Evolutionary conservation across 2,797 vertebrate species (phyloP), one percentile per base, ranked within the genome.

Genomic region (Acestrorhynchus altus): DNA sequence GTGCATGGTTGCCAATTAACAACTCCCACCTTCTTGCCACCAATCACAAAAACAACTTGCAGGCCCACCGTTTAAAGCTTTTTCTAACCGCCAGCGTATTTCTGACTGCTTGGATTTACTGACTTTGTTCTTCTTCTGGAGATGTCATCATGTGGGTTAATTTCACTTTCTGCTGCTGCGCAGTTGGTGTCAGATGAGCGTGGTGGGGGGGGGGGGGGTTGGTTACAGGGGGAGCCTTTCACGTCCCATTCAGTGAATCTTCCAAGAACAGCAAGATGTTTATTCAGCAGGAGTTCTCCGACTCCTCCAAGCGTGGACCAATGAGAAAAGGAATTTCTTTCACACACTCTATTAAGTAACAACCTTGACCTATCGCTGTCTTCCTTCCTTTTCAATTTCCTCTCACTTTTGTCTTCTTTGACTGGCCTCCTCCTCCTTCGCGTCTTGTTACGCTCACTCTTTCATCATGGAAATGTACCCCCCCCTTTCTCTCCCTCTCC

Each of bases 1-100:
- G 71, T 40, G 57, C 74, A 42, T 61, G 74, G 73, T 81, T 63
- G 68, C 72, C 83, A 84, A 84, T 86, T 83, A 84, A 77, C 67
- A 35, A 76, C 74, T 66, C 77, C 80, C 77, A 86, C 78, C 81
- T 80, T 42, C 81, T 63, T 81, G 75, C 79, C 76, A 69, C 49
- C 72, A 46, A 77, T 80, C 51, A 69, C 76, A 63, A 54, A 78
- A 81, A 81, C 79, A 79, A 46, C 79, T 80, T 44, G 59, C 66
- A 80, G 79, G 65, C 54, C 76, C 39, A 35, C 16, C 75, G 46
- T 76, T 79, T 72, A 70, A 28, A n/a, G 22, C 40, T 13, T 79
- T 35, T 67, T 26, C 51, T 49, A 44, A 65, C 47, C 56, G 26
- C 57, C 35, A 60, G 47, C 74, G 46, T n/a, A 31, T 51, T 68